These are phyloP conservation scores for Silurus meridionalis DNA, from an alignment of 2,113 vertebrate species.

Conservation along the genomic window DNA sequence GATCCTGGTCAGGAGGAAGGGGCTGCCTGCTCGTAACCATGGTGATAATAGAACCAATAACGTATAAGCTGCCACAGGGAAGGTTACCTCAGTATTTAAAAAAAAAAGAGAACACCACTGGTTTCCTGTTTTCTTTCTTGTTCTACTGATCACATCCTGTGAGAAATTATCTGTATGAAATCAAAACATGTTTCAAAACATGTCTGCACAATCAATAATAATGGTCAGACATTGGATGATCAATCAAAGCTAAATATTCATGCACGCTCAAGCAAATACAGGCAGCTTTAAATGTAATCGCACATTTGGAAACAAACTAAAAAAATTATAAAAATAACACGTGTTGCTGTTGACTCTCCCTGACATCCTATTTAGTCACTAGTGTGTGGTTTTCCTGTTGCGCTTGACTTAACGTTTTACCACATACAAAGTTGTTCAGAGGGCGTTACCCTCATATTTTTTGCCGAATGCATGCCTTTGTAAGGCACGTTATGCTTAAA, in stretches of 20 bases:
- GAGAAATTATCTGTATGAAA: conserved; percentile 36
- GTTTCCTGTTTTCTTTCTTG: conserved; percentile 65
- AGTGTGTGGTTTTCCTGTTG: conserved; percentile 49
- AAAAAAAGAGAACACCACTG: conserved; percentile 39
- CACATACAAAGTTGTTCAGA: background rate
- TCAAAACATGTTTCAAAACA: conserved; percentile 25
- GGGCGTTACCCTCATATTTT: background rate
- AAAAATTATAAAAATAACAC: too few relatives aligned
- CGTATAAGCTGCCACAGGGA: conserved; percentile 24
- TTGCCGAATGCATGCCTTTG: background rate
- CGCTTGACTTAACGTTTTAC: conserved; percentile 2
- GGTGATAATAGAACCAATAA: conserved; percentile 49
- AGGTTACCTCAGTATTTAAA: conserved; percentile 41
- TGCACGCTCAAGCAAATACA: background rate
- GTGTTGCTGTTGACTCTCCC: background rate
- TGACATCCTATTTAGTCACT: conserved; percentile 10
- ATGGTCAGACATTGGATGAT: background rate
- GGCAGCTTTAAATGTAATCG: background rate
- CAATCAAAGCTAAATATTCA: background rate
- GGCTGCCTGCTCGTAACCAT: conserved; percentile 47
- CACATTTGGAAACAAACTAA: background rate
- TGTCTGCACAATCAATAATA: background rate
- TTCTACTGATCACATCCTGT: conserved; percentile 54
- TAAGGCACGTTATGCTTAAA: background rate
- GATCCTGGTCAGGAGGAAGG: background rate